Base-by-base conservation (phyloP, 2,888 invertebrate genomes). In the Lottia gigantea region DNA sequence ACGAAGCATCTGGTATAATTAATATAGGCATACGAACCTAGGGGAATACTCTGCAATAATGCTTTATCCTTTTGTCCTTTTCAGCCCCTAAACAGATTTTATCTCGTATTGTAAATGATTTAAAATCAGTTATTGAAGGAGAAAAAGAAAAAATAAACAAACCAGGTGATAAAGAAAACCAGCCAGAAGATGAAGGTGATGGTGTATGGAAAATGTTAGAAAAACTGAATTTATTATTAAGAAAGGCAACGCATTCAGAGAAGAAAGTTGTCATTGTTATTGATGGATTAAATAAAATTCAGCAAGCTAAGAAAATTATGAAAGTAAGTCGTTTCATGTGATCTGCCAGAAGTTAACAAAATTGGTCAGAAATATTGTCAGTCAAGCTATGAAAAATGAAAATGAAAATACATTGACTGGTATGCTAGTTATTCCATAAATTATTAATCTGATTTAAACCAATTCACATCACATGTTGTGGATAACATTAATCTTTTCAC, bases 261-360 rank as follows among this genome's bases (percentile, higher is more conserved):
- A 79, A 79, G 65, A 72, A 72, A n/a, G 74, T 78, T 1, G 73
- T 79, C 3, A 12, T 82, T 12, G 71, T 81, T 2, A 67, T 82
- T 62, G 82, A 82, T 72, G 82, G 82, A 0, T 66, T 81, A 19
- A 79, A 81, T 62, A 80, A 79, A 71, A 72, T 81, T 7, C 70
- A 71, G 31, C 73, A 64, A 40, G n/a, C 69, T 16, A 72, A 74
- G 40, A 80, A 80, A 72, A 74, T 76, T 15, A 74, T 70, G 55
- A 80, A 79, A 78, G 82, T 82, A 71, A 40, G 40, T 40, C 1
- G 40, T 40, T 4, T 40, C 11, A 40, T 31, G 2, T 31, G 31
- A 31, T 31, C 6, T 31, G 31, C 2, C 6, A 31, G 31, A 3
- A 31, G 31, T 31, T 31, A 31, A 3, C 2, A 3, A 6, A 31